Evolutionary conservation across 2,888 invertebrate genomes (phyloP), one percentile per base, ranked within the genome.

Genomic region (Strigamia maritima): DNA sequence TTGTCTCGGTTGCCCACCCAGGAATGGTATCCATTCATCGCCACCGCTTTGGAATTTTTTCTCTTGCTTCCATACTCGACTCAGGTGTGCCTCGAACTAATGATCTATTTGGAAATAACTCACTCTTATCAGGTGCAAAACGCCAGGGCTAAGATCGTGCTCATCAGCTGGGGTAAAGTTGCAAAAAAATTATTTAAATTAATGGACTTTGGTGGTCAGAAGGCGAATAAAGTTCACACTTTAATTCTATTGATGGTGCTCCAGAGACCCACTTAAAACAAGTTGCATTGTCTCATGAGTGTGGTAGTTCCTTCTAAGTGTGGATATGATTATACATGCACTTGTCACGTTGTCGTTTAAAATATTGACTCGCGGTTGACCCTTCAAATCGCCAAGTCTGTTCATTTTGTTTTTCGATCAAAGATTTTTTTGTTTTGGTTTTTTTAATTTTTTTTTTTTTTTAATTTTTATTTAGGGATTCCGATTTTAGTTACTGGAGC

Each of bases 1-100:
- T 91, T 81, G 89, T 90, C 83, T 89, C 90, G 82, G 87, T 89
- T 79, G 85, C 91, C 82, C 90, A 91, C 84, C 89, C 85, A 91
- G 91, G 88, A 87, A 82, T 89, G 88, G 82, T 90, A 89, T 83
- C 88, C 90, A 79, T 87, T 89, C 82, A 88, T 91, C 81, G 89
- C 90, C 83, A 89, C 90, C 82, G 87, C 89, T 79, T 85, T 91
- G 82, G 90, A 91, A 84, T 89, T 90, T 75, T 88, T 91, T 86
- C 86, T 92, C 83, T 89, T 80, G 31, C 75, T 80, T 38, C 80
- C 80, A 8, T 78, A 80, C 35, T 40, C 80, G 2, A 80, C 80
- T 60, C 80, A 80, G 16, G 79, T 80, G 28, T 80, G 80, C 40
- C 78, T 80, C 16, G 80, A 80, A 75, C 60, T 80, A 44, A 49